Conservation (phyloP, 2,888 invertebrate species). For the Ophion obscuratus region DNA sequence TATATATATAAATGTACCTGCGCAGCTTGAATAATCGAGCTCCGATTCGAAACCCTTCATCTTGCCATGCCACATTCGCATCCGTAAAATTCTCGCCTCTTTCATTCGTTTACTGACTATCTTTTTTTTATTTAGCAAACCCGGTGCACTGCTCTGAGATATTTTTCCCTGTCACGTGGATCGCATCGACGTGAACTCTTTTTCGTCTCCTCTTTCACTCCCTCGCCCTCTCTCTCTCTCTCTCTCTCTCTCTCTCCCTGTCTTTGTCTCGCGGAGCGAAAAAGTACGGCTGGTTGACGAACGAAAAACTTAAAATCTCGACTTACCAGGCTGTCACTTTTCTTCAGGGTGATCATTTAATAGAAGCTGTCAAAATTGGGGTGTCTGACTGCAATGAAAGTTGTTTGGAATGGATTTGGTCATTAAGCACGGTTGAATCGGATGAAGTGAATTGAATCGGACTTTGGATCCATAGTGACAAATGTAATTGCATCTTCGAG, state of each 20-base stretch:
- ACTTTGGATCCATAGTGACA: too few species aligned
- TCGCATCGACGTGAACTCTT: conserved; percentile 10
- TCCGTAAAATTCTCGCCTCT: conserved; percentile 41
- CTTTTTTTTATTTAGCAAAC: neutral
- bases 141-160: neutral
- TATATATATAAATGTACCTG: neutral
- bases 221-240: neutral
- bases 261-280: neutral
- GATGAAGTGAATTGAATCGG: too few species aligned
- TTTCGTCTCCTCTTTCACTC: neutral
- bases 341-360: too few species aligned
- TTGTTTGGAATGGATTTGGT: neutral
- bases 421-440: too few species aligned
- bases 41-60: conserved; percentile 51
- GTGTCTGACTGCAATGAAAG: too few species aligned
- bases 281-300: neutral
- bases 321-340: too few species aligned
- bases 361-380: too few species aligned
- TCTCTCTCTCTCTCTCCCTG: neutral
- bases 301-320: too few species aligned
- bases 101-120: neutral
- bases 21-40: conserved; percentile 51
- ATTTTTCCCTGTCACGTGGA: neutral
- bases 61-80: conserved; percentile 34
- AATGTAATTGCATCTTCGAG: too few species aligned